Base-by-base conservation (phyloP, 2,797 vertebrate species). In the Coregonus sp. region DNA sequence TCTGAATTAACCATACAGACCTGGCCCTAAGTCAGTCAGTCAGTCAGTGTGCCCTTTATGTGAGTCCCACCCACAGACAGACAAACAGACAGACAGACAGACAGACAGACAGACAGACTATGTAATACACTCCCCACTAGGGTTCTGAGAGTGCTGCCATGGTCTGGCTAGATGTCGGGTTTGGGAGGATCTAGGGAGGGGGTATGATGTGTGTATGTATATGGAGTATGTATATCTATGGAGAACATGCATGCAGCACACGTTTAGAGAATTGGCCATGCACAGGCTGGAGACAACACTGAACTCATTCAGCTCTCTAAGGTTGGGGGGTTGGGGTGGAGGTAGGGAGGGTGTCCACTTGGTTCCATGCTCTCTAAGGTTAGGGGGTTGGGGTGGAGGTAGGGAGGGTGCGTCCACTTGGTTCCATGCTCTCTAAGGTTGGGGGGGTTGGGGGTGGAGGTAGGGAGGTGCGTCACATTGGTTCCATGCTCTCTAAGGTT, bases 81-180 rank as follows among this genome's bases (percentile, higher is more conserved):
- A 71, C 56, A 20, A 66, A 33, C 72, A 78, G 31, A 33, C 31
- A 33, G 31, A 33, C 31, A 33, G 31, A 33, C 31, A 33, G 31
- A 61, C 84, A 78, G 33, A 61, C 18, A 61, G 78, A 71, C 56
- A 20, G 72, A 33, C 72, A 78, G 70, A 56, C 25, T 25, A 40
- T 37, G n/a, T n/a, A 15, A 20, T 4, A 52, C 70, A 63, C 92
- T 94, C 92, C 89, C 84, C 77, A 88, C 90, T 89, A 89, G 89
- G 88, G 88, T 47, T 47, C 9, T 47, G 88, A 92, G 90, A 94
- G 95, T 93, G 93, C 93, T 92, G 93, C 92, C 89, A 86, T 86
- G 84, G 84, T 82, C 83, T 84, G 80, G 84, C 84, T 87, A 84
- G 82, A 84, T 78, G 59, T 63, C 20, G 11, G 68, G 86, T 82